Conservation (phyloP, 64 coral and sea anemone genomes). For the Montipora efflorescens region DNA sequence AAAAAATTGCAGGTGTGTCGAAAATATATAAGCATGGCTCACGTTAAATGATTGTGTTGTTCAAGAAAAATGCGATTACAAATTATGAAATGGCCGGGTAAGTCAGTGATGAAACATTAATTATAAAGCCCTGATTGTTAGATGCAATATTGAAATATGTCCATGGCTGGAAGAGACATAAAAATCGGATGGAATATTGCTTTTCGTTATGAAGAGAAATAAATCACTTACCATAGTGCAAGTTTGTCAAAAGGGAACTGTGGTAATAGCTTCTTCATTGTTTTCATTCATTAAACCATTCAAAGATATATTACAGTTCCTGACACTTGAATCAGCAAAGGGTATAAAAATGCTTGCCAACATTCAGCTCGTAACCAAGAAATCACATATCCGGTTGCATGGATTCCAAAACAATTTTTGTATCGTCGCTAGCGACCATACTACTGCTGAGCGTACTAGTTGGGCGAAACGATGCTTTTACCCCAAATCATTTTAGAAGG, state of each 20-base stretch:
- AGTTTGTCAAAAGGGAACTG: neutral
- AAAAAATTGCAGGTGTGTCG: neutral
- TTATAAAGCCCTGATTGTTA: neutral
- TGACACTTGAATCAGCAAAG: slow-evolving; percentile 22
- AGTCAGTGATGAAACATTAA: neutral
- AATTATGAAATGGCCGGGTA: too few relatives aligned
- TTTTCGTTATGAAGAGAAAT: neutral
- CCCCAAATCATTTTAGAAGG: neutral
- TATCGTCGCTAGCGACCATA: neutral
- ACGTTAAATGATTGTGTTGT: neutral
- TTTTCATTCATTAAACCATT: slow-evolving; percentile 20
- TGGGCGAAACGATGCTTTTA: neutral
- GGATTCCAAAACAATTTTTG: neutral
- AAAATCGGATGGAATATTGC: slow-evolving; percentile 50
- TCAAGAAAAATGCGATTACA: neutral
- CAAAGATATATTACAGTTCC: neutral
- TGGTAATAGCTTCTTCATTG: slow-evolving; percentile 18
- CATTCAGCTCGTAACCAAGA: neutral
- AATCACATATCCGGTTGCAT: neutral
- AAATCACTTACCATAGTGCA: neutral
- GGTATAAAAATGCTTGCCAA: neutral
- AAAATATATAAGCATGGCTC: neutral
- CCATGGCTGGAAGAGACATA: neutral
- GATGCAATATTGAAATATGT: neutral
- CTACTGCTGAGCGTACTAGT: neutral